phyloP scores from a whole-genome alignment of 2,888 invertebrate genomes.

The Hylaea fasciaria region DNA sequence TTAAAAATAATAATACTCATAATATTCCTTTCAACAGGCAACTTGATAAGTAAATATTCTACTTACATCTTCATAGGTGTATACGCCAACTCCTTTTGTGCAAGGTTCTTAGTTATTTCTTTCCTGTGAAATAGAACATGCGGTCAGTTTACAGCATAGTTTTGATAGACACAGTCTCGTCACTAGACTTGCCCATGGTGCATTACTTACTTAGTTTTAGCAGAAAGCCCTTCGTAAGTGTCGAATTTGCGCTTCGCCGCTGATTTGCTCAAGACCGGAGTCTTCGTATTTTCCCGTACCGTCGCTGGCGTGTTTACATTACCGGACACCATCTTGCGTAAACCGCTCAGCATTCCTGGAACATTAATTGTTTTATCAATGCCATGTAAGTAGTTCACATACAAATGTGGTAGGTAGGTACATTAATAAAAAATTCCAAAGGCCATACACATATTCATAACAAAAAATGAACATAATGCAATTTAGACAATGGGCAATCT shows the following conservation, averaged over 20 bases:
- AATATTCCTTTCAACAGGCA: too few relatives aligned
- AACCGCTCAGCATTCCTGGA: constrained; percentile 90
- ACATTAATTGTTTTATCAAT: background rate
- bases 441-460: too few relatives aligned
- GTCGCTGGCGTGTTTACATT: constrained; percentile 82
- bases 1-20: background rate
- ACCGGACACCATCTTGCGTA: constrained; percentile 91
- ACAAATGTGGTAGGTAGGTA: too few relatives aligned
- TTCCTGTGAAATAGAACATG: constrained; percentile 79
- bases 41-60: too few relatives aligned
- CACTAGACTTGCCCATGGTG: too few relatives aligned
- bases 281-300: constrained; percentile 72
- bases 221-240: constrained; percentile 83
- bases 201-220: constrained; percentile 88
- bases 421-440: too few relatives aligned
- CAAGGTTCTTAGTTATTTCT: constrained; percentile 85
- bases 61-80: constrained; percentile 87
- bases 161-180: background rate
- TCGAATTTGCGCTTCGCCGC: constrained; percentile 88
- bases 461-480: too few relatives aligned
- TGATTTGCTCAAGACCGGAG: constrained; percentile 86
- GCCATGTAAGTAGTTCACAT: too few relatives aligned
- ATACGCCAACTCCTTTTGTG: constrained; percentile 85
- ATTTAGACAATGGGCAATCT: too few relatives aligned
- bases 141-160: too few relatives aligned